These are phyloP conservation scores for Tanytarsus gracilentus DNA, from an alignment of 2,888 invertebrate species.

Conservation along the genomic window DNA sequence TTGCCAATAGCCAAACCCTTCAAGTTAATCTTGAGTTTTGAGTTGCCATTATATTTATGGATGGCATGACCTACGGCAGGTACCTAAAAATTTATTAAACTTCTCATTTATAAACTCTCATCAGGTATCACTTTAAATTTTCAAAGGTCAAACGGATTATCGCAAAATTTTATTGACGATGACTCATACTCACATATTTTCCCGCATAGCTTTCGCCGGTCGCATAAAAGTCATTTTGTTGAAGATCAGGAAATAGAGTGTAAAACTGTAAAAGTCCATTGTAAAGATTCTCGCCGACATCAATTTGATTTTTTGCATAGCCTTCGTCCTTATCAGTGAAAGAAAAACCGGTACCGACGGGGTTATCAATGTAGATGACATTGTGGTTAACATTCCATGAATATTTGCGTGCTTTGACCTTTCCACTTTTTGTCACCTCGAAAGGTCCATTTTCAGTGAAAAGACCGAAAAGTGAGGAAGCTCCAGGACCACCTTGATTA, in stretches of 20 bases:
- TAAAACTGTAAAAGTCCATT: constrained; percentile 73
- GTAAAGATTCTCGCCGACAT: constrained; percentile 72
- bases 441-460: constrained; percentile 74
- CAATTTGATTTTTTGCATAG: constrained; percentile 67
- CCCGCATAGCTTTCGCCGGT: constrained; percentile 88
- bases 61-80: constrained; percentile 71
- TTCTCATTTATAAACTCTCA: no score
- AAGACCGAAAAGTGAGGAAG: constrained; percentile 67
- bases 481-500: constrained; percentile 62
- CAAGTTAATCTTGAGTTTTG: constrained; percentile 57
- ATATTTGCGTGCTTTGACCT: constrained; percentile 52
- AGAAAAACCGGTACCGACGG: constrained; percentile 87
- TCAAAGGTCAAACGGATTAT: neutral
- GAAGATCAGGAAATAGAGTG: constrained; percentile 66
- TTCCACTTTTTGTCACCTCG: constrained; percentile 43
- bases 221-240: constrained; percentile 68
- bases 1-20: constrained; percentile 69
- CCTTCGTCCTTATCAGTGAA: constrained; percentile 69
- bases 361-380: constrained; percentile 67
- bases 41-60: constrained; percentile 50
- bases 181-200: constrained; percentile 53
- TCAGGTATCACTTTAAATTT: neutral
- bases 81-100: no score
- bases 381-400: constrained; percentile 74
- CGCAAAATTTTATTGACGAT: neutral